Evolutionary conservation across 2,888 invertebrate species (phyloP), one percentile per base, ranked within the genome.

Genomic region (Dichetophora obliterata): DNA sequence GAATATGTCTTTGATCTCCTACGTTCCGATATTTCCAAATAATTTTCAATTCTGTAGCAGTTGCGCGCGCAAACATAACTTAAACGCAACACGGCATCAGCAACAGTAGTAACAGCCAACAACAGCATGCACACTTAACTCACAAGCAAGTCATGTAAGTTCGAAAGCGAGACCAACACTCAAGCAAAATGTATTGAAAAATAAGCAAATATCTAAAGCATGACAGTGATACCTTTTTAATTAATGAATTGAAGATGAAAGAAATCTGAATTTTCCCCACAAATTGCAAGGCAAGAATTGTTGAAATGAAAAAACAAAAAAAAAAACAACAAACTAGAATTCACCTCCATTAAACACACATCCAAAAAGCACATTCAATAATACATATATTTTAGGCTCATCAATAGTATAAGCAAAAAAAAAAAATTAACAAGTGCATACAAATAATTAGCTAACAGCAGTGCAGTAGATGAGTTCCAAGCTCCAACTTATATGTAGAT

Each of bases 1-100:
- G 86, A 88, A 82, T 89, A 84, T 78, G 86, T 89, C 73, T 87
- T 88, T 81, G 87, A 88, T 81, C 81, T 88, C 83, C 82, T 89
- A 81, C 86, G 88, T 76, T 83, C 86, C 77, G 89, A 89, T 84
- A 82, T 89, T 61, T 82, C 80, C 77, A 80, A 84, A 63, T 87
- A 83, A 81, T 75, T 65, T 52, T 5, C 24, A 52, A 31, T 14
- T 59, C 37, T 75, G 74, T 75, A 74, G 57, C 63, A 78, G 52
- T 75, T 75, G 72, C 68, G 75, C 50, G 75, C n/a, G 5, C 75
- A 70, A 54, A 37, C 69, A 69, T 43, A 74, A 68, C 27, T 52
- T 11, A 37, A 43, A 57, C 14, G 65, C 59, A 72, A 43, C 59
- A 19, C 57, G 75, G 65, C 66, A 75, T 37, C n/a, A 31, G n/a